phyloP scores from a whole-genome alignment of 2,888 invertebrate species.

The Tuberolachnus salignus region DNA sequence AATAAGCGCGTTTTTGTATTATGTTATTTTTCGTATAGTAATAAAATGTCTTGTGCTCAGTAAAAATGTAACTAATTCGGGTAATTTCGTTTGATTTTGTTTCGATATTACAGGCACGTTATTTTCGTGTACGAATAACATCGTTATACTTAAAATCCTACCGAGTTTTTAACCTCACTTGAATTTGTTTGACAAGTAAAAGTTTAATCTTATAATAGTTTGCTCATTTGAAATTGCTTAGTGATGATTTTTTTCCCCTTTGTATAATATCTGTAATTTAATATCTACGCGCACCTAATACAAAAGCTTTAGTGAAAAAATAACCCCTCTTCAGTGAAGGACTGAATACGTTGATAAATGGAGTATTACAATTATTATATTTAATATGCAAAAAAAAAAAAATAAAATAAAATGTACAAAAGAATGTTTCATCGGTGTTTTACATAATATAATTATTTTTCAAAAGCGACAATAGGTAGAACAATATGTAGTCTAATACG shows the following conservation, averaged over 20 bases:
- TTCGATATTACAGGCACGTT: neutral
- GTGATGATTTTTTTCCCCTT: neutral
- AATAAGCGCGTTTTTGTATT: neutral
- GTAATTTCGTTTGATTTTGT: neutral
- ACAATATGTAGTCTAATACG: constrained; percentile 33
- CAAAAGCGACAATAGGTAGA: constrained; percentile 28
- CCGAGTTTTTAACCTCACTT: neutral
- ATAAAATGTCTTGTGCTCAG: neutral
- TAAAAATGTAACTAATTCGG: neutral
- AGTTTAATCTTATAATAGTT: neutral
- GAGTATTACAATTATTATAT: constrained; percentile 25
- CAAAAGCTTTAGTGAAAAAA: constrained; percentile 8
- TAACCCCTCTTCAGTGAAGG: neutral
- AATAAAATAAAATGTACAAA: constrained; percentile 38
- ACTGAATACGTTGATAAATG: constrained; percentile 31
- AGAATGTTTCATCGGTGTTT: constrained; percentile 31
- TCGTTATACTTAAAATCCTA: neutral
- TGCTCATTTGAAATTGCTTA: neutral
- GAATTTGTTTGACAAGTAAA: neutral
- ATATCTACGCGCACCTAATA: too few relatives aligned
- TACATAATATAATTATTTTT: constrained; percentile 46
- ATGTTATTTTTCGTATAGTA: neutral
- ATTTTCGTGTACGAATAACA: neutral
- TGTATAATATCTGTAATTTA: neutral
- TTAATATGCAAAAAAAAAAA: constrained; percentile 33